Percentiles rank a stretch among this genome's conserved stretches.
Evolutionary conservation across 2,797 vertebrate species (phyloP).

Genomic region (Parauchenoglanis punctatus): DNA sequence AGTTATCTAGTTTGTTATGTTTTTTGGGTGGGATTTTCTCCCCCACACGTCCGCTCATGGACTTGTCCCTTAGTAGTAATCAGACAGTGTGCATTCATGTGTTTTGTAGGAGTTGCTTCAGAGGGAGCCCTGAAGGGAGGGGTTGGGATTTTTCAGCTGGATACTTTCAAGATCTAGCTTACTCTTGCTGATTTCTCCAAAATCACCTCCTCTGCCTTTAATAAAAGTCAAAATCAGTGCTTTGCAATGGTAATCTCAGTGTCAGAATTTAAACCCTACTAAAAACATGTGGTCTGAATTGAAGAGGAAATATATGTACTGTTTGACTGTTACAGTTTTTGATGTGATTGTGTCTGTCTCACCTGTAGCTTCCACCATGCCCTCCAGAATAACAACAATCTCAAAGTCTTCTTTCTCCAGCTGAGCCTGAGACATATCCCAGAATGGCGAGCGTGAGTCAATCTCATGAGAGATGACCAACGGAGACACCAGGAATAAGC

Average conservation of each 20-base stretch:
- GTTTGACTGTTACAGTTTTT: neutral
- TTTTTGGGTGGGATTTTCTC: too few species aligned
- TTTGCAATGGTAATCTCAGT: neutral
- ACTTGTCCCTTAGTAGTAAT: too few species aligned
- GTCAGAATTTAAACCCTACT: neutral
- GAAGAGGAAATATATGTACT: neutral
- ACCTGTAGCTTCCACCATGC: slow-evolving; percentile 98
- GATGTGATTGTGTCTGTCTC: slow-evolving; percentile 31
- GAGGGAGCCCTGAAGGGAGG: too few species aligned
- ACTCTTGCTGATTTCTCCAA: too few species aligned
- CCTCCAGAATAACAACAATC: slow-evolving; percentile 97
- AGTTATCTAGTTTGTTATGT: too few species aligned
- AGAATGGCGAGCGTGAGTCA: slow-evolving; percentile 87
- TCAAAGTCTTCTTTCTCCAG: slow-evolving; percentile 95
- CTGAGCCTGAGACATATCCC: slow-evolving; percentile 90
- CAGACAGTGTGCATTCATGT: too few species aligned
- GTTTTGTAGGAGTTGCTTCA: too few species aligned
- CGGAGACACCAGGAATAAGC: slow-evolving; percentile 94
- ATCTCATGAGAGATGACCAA: slow-evolving; percentile 97
- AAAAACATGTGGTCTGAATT: neutral
- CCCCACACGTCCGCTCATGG: too few species aligned
- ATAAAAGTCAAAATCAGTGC: neutral
- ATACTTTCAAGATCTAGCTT: too few species aligned
- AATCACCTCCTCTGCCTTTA: too few species aligned
- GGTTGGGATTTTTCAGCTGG: too few species aligned